Conservation (phyloP, 2,797 vertebrate genomes). For the Muscicapa comitata region DNA sequence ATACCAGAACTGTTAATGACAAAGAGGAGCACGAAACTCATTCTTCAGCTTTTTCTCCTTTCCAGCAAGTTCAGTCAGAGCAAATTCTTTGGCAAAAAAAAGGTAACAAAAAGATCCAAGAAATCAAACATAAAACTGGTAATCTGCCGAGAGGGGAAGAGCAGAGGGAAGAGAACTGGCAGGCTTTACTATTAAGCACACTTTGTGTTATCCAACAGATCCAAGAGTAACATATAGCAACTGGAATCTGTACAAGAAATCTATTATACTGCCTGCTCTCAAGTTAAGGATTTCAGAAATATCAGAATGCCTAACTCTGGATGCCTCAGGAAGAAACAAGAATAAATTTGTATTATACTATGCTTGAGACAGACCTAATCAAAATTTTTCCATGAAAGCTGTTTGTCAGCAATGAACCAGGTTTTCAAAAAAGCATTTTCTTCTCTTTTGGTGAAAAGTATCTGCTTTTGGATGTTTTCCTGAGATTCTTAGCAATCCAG, state of each 20-base stretch:
- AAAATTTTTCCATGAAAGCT: neutral
- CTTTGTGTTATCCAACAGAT: neutral
- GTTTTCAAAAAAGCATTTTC: neutral
- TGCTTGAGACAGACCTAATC: neutral
- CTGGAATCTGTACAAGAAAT: neutral
- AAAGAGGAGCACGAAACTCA: neutral
- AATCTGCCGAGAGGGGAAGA: neutral
- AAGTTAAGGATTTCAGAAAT: neutral
- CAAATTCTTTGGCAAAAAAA: conserved; percentile 30
- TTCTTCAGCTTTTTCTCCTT: neutral
- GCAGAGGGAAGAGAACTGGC: conserved; percentile 15
- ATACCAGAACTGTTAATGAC: neutral
- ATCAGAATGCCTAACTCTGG: neutral
- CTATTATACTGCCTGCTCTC: neutral
- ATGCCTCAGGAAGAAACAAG: neutral
- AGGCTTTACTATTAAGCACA: neutral
- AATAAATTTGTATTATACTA: neutral
- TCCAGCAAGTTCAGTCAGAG: conserved; percentile 4
- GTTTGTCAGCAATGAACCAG: neutral
- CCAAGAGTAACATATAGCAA: conserved; percentile 33
- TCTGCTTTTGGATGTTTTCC: neutral
- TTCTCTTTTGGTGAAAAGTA: neutral
- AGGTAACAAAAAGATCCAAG: conserved; percentile 8
- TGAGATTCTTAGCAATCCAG: neutral
- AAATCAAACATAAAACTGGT: conserved; percentile 36